A percentile compares a stretch with the other conserved stretches of the same genome.
Evolutionary conservation across 2,797 vertebrate genomes (phyloP).

Genomic region (Lithobates sylvaticus): DNA sequence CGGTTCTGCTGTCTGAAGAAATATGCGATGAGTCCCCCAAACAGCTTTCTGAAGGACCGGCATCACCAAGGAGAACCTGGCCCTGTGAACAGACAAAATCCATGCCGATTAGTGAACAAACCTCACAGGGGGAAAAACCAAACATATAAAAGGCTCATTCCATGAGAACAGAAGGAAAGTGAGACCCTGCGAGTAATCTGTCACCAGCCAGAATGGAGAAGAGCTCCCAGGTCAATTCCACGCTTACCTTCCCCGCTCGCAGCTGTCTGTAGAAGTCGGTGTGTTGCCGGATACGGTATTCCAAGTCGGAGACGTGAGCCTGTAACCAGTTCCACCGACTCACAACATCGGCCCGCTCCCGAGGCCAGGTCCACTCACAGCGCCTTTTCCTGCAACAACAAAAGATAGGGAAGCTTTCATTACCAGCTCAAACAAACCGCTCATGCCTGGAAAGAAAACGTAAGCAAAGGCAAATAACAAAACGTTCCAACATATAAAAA

Average conservation of each 20-base stretch:
- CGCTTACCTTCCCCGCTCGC: slow-evolving; percentile 88
- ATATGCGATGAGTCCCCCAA: slow-evolving; percentile 70
- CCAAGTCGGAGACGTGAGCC: slow-evolving; percentile 97
- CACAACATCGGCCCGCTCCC: slow-evolving; percentile 94
- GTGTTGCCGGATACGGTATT: slow-evolving; percentile 97
- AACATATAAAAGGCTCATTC: neutral
- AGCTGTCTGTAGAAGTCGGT: slow-evolving; percentile 98
- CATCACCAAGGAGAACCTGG: slow-evolving; percentile 88
- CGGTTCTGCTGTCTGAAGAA: slow-evolving; percentile 79
- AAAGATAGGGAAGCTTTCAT: neutral
- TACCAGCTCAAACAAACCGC: neutral
- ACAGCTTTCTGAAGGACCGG: slow-evolving; percentile 71
- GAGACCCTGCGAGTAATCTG: neutral
- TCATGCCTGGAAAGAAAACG: neutral
- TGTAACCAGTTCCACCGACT: slow-evolving; percentile 99
- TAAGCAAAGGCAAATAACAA: neutral
- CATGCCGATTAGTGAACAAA: neutral
- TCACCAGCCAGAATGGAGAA: neutral
- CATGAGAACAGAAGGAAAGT: neutral
- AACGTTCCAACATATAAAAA: too few species aligned
- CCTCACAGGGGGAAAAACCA: neutral
- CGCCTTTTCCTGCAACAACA: slow-evolving; percentile 86
- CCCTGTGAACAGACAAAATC: slow-evolving; percentile 77
- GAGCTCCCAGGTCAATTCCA: neutral
- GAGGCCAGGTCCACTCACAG: slow-evolving; percentile 93